Evolutionary conservation across 1,140 invertebrate genomes (phyloP).

Genomic region (Mizuhopecten yessoensis): DNA sequence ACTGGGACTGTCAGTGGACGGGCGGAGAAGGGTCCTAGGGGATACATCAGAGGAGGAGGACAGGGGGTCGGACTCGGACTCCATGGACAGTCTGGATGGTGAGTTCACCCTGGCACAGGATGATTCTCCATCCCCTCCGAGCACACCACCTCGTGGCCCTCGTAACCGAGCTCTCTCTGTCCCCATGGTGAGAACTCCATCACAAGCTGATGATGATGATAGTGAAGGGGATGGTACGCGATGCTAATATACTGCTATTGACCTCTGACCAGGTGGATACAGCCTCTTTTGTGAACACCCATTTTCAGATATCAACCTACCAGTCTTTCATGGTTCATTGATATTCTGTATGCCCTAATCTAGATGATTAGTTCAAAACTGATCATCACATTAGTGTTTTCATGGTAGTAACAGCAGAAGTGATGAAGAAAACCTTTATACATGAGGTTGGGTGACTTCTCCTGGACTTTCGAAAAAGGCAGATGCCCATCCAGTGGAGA

Average conservation of each 20-base stretch:
- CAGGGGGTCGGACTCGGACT: slow-evolving; percentile 53
- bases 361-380: background rate
- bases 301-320: background rate
- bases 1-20: background rate
- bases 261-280: background rate
- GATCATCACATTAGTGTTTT: background rate
- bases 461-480: background rate
- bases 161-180: slow-evolving; percentile 56
- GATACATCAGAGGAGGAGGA: slow-evolving; percentile 43
- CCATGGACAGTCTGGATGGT: slow-evolving; percentile 58
- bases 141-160: slow-evolving; percentile 29
- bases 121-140: slow-evolving; percentile 45
- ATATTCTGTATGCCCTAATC: background rate
- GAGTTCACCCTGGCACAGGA: slow-evolving; percentile 54
- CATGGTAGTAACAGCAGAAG: background rate
- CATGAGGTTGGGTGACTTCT: background rate
- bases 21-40: background rate
- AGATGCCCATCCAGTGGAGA: background rate
- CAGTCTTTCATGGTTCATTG: background rate
- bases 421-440: background rate
- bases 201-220: slow-evolving; percentile 51
- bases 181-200: slow-evolving; percentile 48
- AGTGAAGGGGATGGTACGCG: slow-evolving; percentile 50
- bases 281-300: background rate
- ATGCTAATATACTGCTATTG: background rate